Percentiles rank a stretch among this genome's conserved stretches.
phyloP scores from a whole-genome alignment of 1,140 invertebrate genomes.

The Drosophila nannoptera region DNA sequence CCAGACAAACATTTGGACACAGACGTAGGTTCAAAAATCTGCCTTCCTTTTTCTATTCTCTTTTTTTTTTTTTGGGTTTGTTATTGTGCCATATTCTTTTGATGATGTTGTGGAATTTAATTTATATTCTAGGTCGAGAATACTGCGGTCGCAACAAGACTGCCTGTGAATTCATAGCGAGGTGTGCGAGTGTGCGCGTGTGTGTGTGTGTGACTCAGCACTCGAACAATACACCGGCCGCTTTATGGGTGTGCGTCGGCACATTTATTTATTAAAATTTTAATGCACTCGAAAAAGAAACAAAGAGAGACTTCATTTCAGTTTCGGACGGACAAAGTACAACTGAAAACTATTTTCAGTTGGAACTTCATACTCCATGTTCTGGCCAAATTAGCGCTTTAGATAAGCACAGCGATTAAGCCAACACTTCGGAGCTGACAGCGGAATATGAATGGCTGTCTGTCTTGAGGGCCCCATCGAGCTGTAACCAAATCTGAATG shows the following conservation, averaged over 20 bases:
- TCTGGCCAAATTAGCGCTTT: not conserved
- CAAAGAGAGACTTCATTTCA: slow-evolving; percentile 36
- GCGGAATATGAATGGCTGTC: slow-evolving; percentile 57
- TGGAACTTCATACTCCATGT: no score
- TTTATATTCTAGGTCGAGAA: slow-evolving; percentile 62
- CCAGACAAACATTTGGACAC: not conserved
- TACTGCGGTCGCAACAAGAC: slow-evolving; percentile 40
- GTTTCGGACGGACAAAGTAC: slow-evolving; percentile 26
- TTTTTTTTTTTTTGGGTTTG: slow-evolving; percentile 5
- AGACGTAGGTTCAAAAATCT: slow-evolving; percentile 49
- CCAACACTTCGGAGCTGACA: slow-evolving; percentile 6
- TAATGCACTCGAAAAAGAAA: slow-evolving; percentile 58
- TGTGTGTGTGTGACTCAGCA: slow-evolving; percentile 36
- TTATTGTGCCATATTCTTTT: slow-evolving; percentile 36
- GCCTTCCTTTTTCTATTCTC: slow-evolving; percentile 23
- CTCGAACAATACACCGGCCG: slow-evolving; percentile 2
- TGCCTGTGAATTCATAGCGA: slow-evolving; percentile 30
- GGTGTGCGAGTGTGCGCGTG: slow-evolving; percentile 20
- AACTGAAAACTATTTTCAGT: slow-evolving; percentile 25
- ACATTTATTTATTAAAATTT: slow-evolving; percentile 67
- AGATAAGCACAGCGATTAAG: slow-evolving; percentile 15
- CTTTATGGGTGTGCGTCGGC: slow-evolving; percentile 42
- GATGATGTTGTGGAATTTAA: slow-evolving; percentile 66
- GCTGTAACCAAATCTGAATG: slow-evolving; percentile 41
- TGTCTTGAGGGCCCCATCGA: slow-evolving; percentile 55